Conservation (phyloP, 2,888 invertebrate species). For the Andrena trimmerana region DNA sequence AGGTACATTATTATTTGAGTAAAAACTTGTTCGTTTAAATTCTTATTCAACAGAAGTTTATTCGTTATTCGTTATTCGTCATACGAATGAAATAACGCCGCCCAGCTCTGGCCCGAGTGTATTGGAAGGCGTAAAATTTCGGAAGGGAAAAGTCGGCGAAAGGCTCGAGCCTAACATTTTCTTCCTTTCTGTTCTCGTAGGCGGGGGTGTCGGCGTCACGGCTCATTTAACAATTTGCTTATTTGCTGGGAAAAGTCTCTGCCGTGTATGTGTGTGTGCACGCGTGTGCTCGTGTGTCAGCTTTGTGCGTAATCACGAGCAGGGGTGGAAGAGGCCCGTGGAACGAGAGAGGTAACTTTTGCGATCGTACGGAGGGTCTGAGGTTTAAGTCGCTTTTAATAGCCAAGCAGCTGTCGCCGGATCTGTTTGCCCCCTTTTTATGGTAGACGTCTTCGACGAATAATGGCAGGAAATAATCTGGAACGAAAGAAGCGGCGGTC, state of each 20-base stretch:
- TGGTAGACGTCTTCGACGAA: conserved; percentile 71
- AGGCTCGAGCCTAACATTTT: neutral
- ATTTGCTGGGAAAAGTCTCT: conserved; percentile 59
- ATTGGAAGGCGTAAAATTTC: neutral
- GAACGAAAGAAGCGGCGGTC: conserved; percentile 58
- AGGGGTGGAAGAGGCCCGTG: conserved; percentile 30
- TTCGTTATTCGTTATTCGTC: no score
- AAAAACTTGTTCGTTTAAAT: no score
- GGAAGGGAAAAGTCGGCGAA: neutral
- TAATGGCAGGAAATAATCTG: conserved; percentile 73
- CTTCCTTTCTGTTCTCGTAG: conserved; percentile 13
- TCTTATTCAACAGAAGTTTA: no score
- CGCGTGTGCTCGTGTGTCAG: conserved; percentile 42
- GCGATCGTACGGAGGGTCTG: conserved; percentile 68
- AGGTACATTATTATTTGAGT: no score
- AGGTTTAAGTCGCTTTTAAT: conserved; percentile 84
- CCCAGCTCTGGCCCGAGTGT: neutral
- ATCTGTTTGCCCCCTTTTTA: conserved; percentile 75
- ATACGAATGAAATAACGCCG: neutral
- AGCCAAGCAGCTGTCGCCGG: conserved; percentile 82
- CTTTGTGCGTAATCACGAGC: conserved; percentile 63
- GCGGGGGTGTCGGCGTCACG: conserved; percentile 58
- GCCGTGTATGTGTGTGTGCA: conserved; percentile 21
- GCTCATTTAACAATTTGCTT: conserved; percentile 78
- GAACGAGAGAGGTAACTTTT: conserved; percentile 60